A percentile compares a stretch with the other conserved stretches of the same genome.
Conservation (phyloP, 2,888 invertebrate genomes). For the Diaphora mendica region DNA sequence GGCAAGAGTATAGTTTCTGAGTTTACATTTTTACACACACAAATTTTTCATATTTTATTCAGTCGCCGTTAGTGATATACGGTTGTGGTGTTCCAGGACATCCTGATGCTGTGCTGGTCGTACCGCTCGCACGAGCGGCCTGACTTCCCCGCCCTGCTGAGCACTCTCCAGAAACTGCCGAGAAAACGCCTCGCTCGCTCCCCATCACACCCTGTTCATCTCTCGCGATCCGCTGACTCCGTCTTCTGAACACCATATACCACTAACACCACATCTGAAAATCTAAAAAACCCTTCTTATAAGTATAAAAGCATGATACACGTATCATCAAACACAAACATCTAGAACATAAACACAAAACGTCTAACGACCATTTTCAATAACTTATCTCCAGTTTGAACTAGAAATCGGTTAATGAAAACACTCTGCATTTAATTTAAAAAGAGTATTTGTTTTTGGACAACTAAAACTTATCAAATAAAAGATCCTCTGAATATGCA, state of each 20-base stretch:
- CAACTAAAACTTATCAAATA: no score
- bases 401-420: no score
- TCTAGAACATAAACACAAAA: no score
- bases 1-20: no score
- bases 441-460: no score
- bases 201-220: slow-evolving; percentile 98
- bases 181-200: slow-evolving; percentile 98
- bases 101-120: slow-evolving; percentile 98
- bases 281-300: not conserved
- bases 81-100: slow-evolving; percentile 88
- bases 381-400: no score
- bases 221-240: slow-evolving; percentile 98
- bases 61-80: not conserved
- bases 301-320: not conserved
- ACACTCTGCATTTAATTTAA: no score
- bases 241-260: slow-evolving; percentile 89
- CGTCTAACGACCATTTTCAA: not conserved
- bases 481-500: no score
- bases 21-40: no score
- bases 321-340: not conserved
- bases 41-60: no score
- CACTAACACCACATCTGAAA: not conserved
- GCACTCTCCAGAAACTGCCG: slow-evolving; percentile 95
- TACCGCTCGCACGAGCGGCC: slow-evolving; percentile 94
- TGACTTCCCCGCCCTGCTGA: slow-evolving; percentile 94